Base-by-base conservation (phyloP, 2,888 invertebrate species). In the Emmelina monodactyla region DNA sequence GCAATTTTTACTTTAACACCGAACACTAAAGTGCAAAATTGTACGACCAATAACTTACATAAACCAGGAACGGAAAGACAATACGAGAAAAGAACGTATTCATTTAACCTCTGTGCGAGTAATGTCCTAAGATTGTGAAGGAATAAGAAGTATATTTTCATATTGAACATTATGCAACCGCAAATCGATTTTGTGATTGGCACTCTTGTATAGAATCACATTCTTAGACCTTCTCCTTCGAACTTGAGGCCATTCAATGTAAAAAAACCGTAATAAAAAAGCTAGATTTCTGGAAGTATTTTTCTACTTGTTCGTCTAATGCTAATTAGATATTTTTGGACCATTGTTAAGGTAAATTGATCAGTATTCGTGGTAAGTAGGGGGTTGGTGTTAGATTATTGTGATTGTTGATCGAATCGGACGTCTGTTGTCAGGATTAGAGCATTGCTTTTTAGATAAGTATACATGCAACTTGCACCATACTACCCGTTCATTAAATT, bases 251-350 rank as follows among this genome's bases (percentile, higher is more conserved):
- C 55, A 50, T 50, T 45, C 41, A 30, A 34, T 39, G 42, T 40
- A 44, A 53, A 57, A 57, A 59, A 52, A 29, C 4, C n/a, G 25
- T 25, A n/a, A 3, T 25, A 25, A 25, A n/a, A 46, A 55, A 57
- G 66, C 62, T 71, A 71, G 65, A 62, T 56, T 63, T 71, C 64
- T 61, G 69, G 65, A 73, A 66, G 68, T 79, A 79, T 79, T 79
- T 79, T 79, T 79, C 75, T 79, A 79, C 73, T 71, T 62, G 71
- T 67, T 75, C 70, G 69, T 75, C 68, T 72, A 76, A 68, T 57
- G 73, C 70, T 71, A 67, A n/a, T 67, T 75, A 75, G 75, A 76
- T 79, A 79, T 78, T 79, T 79, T 78, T 79, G 79, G 78, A 79
- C 76, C 76, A 78, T 72, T 79, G 75, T 79, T 76, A 72, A 66